Percentiles rank a stretch among this genome's conserved stretches.
Conservation (phyloP, 1,140 invertebrate species). For the Oryctes rhinoceros region DNA sequence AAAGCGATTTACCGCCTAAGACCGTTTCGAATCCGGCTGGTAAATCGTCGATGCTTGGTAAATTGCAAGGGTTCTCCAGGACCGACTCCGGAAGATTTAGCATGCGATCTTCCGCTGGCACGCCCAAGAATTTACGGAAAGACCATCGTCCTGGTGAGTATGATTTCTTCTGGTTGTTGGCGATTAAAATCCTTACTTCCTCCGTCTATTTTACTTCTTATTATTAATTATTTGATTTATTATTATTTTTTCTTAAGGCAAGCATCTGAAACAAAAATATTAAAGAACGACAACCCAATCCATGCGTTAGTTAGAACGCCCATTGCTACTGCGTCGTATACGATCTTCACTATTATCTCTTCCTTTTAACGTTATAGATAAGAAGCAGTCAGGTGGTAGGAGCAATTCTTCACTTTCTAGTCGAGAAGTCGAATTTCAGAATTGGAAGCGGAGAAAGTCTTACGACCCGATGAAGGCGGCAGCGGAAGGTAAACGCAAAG, state of each 20-base stretch:
- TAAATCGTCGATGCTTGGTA: conserved; percentile 50
- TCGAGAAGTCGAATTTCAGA: conserved; percentile 85
- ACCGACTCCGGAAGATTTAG: conserved; percentile 74
- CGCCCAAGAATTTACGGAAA: conserved; percentile 52
- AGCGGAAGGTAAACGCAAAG: conserved; percentile 77
- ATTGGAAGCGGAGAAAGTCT: conserved; percentile 90
- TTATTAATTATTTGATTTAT: no score
- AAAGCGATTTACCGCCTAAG: conserved; percentile 48
- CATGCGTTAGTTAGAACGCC: no score
- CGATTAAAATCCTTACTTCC: no score
- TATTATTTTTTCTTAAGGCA: no score
- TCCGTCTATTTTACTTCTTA: no score
- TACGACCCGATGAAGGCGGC: conserved; percentile 91
- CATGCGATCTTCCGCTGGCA: conserved; percentile 63
- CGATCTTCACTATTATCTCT: no score
- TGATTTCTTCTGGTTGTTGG: neutral
- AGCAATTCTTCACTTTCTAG: conserved; percentile 73
- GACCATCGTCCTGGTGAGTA: conserved; percentile 41
- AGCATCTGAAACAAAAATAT: no score
- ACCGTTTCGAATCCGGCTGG: conserved; percentile 50
- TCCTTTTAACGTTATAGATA: conserved; percentile 62
- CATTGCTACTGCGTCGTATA: no score
- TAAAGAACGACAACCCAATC: no score
- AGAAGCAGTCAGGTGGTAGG: conserved; percentile 64
- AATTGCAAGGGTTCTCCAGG: conserved; percentile 64